These are phyloP conservation scores for Chloroceryle aenea DNA, from an alignment of 2,113 vertebrate species.

Conservation along the genomic window DNA sequence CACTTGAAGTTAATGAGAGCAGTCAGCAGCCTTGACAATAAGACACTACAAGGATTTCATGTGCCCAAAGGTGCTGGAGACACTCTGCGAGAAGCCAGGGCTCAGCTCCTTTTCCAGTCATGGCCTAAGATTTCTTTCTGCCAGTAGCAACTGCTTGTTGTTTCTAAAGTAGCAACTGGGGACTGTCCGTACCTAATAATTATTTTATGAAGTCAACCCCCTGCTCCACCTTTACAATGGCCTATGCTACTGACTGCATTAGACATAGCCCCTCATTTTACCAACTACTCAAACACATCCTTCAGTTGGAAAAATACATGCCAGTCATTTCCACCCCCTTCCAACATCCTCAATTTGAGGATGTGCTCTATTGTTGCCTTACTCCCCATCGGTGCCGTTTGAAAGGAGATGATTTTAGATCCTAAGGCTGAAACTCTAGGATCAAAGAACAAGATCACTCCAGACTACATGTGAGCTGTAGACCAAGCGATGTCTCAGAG, in stretches of 20 bases:
- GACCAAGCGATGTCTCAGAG: fast-evolving
- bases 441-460: not conserved
- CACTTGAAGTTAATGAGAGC: constrained; percentile 62
- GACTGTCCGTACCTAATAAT: not conserved
- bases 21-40: constrained; percentile 27
- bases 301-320: not conserved
- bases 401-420: not conserved
- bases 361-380: fast-evolving
- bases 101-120: not conserved
- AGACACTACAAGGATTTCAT: not conserved
- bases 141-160: not conserved
- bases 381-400: not conserved
- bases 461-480: fast-evolving
- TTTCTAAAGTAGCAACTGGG: not conserved
- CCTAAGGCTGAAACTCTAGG: not conserved
- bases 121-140: not conserved
- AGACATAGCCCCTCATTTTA: not conserved
- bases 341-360: not conserved
- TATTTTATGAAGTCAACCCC: not conserved
- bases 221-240: not conserved
- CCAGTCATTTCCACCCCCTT: not conserved
- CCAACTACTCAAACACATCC: fast-evolving
- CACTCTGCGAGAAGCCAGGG: not conserved
- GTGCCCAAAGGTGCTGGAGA: constrained; percentile 42
- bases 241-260: not conserved